Conservation (phyloP, 2,797 vertebrate genomes). For the Scolopax bukidnonensis region DNA sequence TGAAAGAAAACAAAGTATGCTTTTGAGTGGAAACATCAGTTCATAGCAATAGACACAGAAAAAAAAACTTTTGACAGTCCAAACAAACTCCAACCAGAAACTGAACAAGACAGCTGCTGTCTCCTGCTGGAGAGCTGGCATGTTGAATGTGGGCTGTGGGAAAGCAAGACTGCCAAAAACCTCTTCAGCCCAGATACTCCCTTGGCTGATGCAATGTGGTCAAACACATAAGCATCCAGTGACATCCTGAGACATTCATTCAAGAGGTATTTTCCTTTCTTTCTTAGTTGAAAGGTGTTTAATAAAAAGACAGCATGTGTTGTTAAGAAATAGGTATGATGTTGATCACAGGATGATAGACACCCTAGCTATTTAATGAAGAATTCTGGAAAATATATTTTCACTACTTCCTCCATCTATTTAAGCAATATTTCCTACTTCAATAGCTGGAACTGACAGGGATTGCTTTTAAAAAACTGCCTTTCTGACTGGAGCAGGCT, state of each 20-base stretch:
- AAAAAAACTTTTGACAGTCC: background rate
- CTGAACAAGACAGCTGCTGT: background rate
- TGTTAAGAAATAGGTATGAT: background rate
- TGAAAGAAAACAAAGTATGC: background rate
- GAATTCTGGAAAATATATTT: background rate
- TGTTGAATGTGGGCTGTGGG: background rate
- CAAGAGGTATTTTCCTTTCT: background rate
- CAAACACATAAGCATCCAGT: background rate
- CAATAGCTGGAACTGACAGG: background rate
- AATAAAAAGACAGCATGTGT: fast-evolving
- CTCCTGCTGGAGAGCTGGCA: background rate
- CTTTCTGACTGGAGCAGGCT: background rate
- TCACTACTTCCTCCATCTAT: background rate
- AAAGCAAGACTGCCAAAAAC: background rate
- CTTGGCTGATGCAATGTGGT: background rate
- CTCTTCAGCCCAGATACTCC: background rate
- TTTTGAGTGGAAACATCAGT: background rate
- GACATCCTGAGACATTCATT: background rate
- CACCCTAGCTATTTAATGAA: background rate
- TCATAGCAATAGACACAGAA: background rate
- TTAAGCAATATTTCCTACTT: background rate
- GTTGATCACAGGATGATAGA: background rate
- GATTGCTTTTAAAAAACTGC: background rate
- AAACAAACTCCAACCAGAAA: background rate
- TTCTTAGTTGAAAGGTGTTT: background rate